Evolutionary conservation across 2,797 vertebrate genomes (phyloP).

Genomic region (Spea hammondii): DNA sequence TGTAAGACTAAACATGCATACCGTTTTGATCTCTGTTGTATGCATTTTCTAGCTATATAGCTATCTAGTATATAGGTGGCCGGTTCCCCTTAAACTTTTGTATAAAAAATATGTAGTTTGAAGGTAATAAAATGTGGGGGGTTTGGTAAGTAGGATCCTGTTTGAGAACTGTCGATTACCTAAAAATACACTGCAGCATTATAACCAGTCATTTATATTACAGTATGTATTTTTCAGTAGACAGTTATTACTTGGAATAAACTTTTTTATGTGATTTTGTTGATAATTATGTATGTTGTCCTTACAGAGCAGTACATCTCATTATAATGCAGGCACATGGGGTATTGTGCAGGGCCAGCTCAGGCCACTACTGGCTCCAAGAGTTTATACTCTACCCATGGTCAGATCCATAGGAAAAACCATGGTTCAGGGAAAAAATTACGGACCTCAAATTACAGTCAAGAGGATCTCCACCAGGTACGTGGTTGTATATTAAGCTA

Average conservation of each 20-base stretch:
- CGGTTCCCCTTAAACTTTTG: background rate
- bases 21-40: no score
- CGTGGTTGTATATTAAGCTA: background rate
- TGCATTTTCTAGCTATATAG: no score
- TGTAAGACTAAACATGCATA: no score
- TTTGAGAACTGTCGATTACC: no score
- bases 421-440: conserved; percentile 84
- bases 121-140: no score
- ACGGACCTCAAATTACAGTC: conserved; percentile 80
- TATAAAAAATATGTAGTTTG: no score
- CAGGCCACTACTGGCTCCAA: conserved; percentile 73
- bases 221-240: no score
- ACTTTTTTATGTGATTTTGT: background rate
- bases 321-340: conserved; percentile 80
- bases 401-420: conserved; percentile 84
- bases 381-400: conserved; percentile 81
- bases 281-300: background rate
- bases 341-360: conserved; percentile 80
- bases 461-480: conserved; percentile 82
- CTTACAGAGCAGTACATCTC: conserved; percentile 77
- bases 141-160: no score
- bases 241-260: no score
- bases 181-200: background rate
- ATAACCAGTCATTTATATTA: background rate
- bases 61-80: background rate